phyloP scores from a whole-genome alignment of 1,140 invertebrate species.

The Papilio aristodemus region DNA sequence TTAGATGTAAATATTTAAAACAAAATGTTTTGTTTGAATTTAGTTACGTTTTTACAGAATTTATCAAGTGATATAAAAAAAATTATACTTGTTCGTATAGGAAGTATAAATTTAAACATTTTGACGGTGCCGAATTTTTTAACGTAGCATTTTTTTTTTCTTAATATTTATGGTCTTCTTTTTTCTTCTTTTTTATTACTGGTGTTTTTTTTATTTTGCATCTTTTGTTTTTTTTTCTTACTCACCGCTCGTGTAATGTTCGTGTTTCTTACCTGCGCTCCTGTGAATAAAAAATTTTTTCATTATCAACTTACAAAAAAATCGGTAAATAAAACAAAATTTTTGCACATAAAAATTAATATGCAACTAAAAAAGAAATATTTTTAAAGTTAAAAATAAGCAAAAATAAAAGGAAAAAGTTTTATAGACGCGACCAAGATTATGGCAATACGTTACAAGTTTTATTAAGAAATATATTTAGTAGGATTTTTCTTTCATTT shows the following conservation, averaged over 20 bases:
- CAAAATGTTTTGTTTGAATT: neutral
- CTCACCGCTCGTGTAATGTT: constrained; percentile 23
- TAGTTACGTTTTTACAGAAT: neutral
- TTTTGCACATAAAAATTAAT: neutral
- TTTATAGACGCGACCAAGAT: constrained; percentile 4
- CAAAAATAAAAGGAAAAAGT: constrained; percentile 8
- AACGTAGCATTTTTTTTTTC: constrained; percentile 4
- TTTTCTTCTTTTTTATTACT: constrained; percentile 11
- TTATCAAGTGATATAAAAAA: neutral
- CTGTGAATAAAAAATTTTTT: constrained; percentile 13
- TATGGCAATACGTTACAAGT: neutral
- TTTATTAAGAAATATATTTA: neutral
- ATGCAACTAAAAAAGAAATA: neutral
- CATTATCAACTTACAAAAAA: neutral
- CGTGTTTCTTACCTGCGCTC: constrained; percentile 24
- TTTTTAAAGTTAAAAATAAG: neutral
- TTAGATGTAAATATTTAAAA: constrained; percentile 4
- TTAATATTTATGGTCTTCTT: constrained; percentile 8
- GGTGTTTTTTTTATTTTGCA: constrained; percentile 2
- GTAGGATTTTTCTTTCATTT: neutral
- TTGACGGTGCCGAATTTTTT: constrained; percentile 17
- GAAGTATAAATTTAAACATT: neutral
- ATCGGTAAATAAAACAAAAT: neutral
- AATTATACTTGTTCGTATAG: constrained; percentile 29
- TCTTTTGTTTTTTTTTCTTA: constrained; percentile 18